phyloP scores from a whole-genome alignment of 2,113 vertebrate species.

The Corythoichthys haematopterus region DNA sequence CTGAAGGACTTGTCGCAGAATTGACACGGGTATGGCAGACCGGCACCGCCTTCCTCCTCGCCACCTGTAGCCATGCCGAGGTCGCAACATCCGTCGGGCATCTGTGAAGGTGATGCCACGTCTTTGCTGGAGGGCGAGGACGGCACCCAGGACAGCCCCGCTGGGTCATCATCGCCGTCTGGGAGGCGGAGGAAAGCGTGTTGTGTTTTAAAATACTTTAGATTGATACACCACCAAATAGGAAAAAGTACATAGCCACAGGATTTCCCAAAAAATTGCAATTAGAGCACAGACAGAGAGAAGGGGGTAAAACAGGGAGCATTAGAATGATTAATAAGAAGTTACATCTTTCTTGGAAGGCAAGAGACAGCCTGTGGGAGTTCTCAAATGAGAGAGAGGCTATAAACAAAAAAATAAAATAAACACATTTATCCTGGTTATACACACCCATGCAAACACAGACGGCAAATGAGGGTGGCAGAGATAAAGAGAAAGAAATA shows the following conservation, averaged over 20 bases:
- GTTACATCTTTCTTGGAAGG: constrained; percentile 59
- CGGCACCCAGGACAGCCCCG: constrained; percentile 95
- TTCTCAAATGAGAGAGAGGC: constrained; percentile 32
- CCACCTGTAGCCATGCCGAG: constrained; percentile 88
- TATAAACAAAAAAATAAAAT: constrained; percentile 45
- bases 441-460: constrained; percentile 26
- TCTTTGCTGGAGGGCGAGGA: constrained; percentile 99
- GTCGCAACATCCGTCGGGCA: constrained; percentile 96
- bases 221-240: background rate
- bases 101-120: constrained; percentile 95
- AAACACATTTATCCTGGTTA: constrained; percentile 56
- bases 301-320: constrained; percentile 43
- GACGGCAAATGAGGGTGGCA: constrained; percentile 49
- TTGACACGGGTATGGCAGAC: constrained; percentile 97
- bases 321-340: constrained; percentile 52
- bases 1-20: constrained; percentile 99
- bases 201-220: background rate
- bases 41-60: constrained; percentile 95
- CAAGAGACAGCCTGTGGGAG: constrained; percentile 44
- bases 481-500: constrained; percentile 44
- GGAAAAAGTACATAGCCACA: constrained; percentile 19
- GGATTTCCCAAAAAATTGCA: background rate
- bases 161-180: constrained; percentile 97
- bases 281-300: constrained; percentile 13
- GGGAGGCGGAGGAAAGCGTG: constrained; percentile 28